These are phyloP conservation scores for Octomys mimax DNA, from an alignment of 2,797 vertebrate genomes.

Conservation along the genomic window DNA sequence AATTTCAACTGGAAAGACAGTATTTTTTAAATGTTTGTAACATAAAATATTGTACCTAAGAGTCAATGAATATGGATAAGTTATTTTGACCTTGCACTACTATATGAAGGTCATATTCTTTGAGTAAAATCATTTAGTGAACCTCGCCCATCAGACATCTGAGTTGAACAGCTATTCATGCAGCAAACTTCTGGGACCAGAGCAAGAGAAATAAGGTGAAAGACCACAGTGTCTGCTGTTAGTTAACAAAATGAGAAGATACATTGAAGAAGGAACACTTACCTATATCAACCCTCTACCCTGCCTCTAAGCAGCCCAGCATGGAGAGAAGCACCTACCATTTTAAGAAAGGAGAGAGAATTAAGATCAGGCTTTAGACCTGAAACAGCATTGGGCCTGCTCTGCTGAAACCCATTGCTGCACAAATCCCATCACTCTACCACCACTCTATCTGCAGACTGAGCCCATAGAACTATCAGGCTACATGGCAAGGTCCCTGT, in stretches of 20 bases:
- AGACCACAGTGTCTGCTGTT: background rate
- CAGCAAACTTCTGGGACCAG: too few relatives aligned
- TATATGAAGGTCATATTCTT: background rate
- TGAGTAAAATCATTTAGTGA: background rate
- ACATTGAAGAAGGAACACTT: background rate
- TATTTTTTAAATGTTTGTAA: constrained; percentile 64
- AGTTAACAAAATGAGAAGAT: background rate
- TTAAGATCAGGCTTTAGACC: background rate
- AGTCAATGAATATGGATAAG: constrained; percentile 57
- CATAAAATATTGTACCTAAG: constrained; percentile 2
- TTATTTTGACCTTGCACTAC: constrained; percentile 55
- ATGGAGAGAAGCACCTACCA: background rate
- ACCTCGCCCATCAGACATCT: background rate
- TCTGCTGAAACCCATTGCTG: background rate
- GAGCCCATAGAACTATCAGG: background rate
- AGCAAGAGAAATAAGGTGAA: background rate
- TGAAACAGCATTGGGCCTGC: background rate
- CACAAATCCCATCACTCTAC: background rate
- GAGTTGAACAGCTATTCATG: background rate
- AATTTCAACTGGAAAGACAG: constrained; percentile 59
- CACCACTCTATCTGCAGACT: background rate
- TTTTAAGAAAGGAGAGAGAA: background rate
- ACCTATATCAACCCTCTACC: background rate
- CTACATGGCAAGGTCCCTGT: background rate
- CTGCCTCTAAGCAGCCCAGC: background rate